phyloP scores from a whole-genome alignment of 2,113 vertebrate species.

The Cephalopterus ornatus region DNA sequence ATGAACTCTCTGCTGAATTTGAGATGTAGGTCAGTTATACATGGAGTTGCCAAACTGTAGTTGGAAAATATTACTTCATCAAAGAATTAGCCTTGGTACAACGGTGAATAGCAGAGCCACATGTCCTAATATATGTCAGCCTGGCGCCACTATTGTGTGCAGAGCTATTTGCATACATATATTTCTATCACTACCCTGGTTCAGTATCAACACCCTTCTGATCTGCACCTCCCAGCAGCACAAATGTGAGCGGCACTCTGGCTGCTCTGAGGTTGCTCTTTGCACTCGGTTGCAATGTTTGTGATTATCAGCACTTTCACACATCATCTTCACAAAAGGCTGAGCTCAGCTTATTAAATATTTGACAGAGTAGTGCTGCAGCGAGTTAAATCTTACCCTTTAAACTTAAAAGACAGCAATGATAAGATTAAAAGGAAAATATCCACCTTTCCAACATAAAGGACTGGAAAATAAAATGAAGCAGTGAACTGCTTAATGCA shows the following conservation, averaged over 20 bases:
- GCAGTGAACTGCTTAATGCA: neutral
- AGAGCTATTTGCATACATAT: conserved; percentile 37
- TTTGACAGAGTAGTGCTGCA: neutral
- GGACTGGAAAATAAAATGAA: neutral
- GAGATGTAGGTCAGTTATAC: conserved; percentile 45
- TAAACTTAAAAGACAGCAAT: neutral
- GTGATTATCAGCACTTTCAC: neutral
- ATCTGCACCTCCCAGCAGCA: neutral
- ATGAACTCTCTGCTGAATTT: conserved; percentile 56
- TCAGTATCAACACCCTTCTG: conserved; percentile 5
- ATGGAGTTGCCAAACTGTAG: conserved; percentile 33
- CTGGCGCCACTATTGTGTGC: conserved; percentile 55
- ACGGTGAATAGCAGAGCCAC: conserved; percentile 35
- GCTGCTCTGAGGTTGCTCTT: conserved; percentile 25
- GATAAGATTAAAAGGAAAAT: neutral
- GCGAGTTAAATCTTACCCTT: neutral
- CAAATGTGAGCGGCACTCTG: neutral
- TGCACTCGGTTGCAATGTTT: neutral
- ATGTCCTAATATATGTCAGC: conserved; percentile 32
- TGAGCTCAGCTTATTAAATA: neutral
- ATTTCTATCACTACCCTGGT: conserved; percentile 26
- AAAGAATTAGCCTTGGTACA: conserved; percentile 51
- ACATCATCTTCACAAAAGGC: neutral
- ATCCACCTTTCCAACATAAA: neutral
- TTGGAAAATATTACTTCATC: conserved; percentile 69